phyloP scores from a whole-genome alignment of 2,113 vertebrate genomes.

The Tringa solitaria region DNA sequence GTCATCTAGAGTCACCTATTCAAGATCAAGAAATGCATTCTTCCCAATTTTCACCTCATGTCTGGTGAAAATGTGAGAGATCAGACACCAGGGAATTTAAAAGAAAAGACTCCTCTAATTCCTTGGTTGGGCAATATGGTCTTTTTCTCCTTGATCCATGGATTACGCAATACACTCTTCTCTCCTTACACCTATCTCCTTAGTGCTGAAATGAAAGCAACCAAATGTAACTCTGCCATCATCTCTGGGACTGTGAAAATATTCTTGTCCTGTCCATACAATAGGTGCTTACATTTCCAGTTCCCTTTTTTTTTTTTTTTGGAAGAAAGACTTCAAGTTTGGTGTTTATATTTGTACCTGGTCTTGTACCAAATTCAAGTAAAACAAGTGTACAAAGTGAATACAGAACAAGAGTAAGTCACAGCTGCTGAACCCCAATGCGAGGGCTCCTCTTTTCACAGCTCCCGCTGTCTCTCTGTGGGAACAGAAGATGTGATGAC shows the following conservation, averaged over 20 bases:
- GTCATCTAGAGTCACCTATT: neutral
- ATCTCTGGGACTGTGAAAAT: neutral
- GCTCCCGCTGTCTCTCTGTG: neutral
- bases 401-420: neutral
- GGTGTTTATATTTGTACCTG: neutral
- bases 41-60: neutral
- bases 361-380: neutral
- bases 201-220: neutral
- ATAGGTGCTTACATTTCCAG: neutral
- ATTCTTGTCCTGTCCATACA: neutral
- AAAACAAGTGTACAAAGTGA: neutral
- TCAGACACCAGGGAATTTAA: neutral
- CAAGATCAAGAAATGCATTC: neutral
- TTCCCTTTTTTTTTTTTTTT: neutral
- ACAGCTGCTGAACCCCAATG: neutral
- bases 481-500: neutral
- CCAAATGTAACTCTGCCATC: neutral
- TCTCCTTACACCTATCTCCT: neutral
- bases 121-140: neutral
- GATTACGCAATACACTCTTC: neutral
- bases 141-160: neutral
- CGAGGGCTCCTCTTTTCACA: neutral
- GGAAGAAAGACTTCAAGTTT: neutral
- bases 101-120: neutral
- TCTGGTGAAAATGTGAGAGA: neutral